Base-by-base conservation (phyloP, 2,888 invertebrate genomes). In the Drosophila macrospina region DNA sequence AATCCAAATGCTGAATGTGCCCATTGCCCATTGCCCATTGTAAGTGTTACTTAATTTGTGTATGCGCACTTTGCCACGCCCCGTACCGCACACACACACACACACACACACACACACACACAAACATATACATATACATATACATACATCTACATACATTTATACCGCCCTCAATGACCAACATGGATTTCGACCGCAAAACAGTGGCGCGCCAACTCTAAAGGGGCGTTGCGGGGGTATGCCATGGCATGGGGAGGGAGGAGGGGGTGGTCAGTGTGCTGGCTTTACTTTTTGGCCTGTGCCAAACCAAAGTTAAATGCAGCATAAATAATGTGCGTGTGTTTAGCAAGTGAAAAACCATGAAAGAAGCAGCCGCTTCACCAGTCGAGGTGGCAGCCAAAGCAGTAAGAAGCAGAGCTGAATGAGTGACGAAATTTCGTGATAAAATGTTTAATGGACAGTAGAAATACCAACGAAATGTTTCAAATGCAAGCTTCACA, bases 21-120 rank as follows among this genome's bases (percentile, higher is more conserved):
- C 28, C 28, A 28, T 28, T 28, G 8, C 56, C 56, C 45, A 47
- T 37, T 57, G 34, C 34, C 57, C 81, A 79, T 78, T 88, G 81
- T 84, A 86, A 85, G 84, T 85, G 84, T 85, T 88, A 88, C 84
- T 85, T 85, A 86, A 85, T 85, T 85, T 85, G 78, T 78, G 80
- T 79, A 63, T 77, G 85, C 72, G 70, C 68, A 74, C 74, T 67
- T 72, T 72, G 78, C 74, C 78, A 68, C 74, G 78, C 76, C 69
- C 55, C 42, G 15, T n/a, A n/a, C 20, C 20, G 2, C 20, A 20
- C 20, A 20, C 20, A 20, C 20, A 20, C 6, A 51, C 36, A 20
- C 7, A 24, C 28, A 52, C 52, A 47, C 20, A 16, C 5, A n/a
- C 28, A 13, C 16, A 10, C 10, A n/a, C 6, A 20, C 41, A 28